phyloP scores from a whole-genome alignment of 2,888 invertebrate species.

The Sinelater perroti region DNA sequence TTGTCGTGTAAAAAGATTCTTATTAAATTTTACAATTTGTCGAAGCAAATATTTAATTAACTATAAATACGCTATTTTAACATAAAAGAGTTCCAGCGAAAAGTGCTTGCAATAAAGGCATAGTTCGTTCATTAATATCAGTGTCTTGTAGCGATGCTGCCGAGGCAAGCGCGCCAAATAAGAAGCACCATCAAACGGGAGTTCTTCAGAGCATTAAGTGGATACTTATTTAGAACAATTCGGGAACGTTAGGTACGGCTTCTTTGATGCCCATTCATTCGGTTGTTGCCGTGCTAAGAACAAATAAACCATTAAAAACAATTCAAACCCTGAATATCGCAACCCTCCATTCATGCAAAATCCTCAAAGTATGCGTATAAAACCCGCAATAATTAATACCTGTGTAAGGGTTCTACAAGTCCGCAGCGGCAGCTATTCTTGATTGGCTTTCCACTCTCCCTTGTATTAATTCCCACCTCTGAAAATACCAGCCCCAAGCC shows the following conservation, averaged over 20 bases:
- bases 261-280: slow-evolving; percentile 18
- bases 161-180: neutral
- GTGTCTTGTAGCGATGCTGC: too few relatives aligned
- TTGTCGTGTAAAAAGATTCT: too few relatives aligned
- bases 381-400: slow-evolving; percentile 30
- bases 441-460: slow-evolving; percentile 34
- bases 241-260: slow-evolving; percentile 2
- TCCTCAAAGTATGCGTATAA: slow-evolving; percentile 22
- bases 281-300: slow-evolving; percentile 2
- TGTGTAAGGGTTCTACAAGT: slow-evolving; percentile 25
- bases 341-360: slow-evolving; percentile 18
- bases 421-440: slow-evolving; percentile 26
- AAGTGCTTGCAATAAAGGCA: too few relatives aligned
- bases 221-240: neutral
- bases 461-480: slow-evolving; percentile 34
- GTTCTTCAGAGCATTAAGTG: neutral
- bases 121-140: too few relatives aligned
- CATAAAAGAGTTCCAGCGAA: too few relatives aligned
- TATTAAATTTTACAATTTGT: too few relatives aligned
- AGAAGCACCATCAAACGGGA: neutral
- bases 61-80: too few relatives aligned
- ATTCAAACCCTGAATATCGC: slow-evolving; percentile 21
- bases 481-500: slow-evolving; percentile 28
- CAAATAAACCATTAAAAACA: slow-evolving; percentile 29
- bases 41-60: too few relatives aligned